Base-by-base conservation (phyloP, 2,113 vertebrate species). In the Sebastes schlegelii region DNA sequence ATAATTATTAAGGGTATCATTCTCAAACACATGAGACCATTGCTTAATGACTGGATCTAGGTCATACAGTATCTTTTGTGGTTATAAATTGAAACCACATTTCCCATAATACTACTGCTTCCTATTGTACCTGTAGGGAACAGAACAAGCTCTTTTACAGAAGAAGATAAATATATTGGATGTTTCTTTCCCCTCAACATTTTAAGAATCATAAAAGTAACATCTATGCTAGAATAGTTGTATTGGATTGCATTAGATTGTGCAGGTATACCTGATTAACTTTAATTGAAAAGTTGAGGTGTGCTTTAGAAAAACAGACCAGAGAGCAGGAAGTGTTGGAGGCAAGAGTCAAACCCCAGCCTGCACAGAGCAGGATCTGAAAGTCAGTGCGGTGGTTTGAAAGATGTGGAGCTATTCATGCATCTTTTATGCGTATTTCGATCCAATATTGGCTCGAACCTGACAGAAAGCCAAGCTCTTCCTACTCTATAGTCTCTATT, bases 401-500 rank as follows among this genome's bases (percentile, higher is more conserved):
- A 23, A 19, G 23, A 49, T 0, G 49, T 57, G 63, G 19, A 57
- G 64, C 26, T 13, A 17, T 64, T 76, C 11, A 1, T 77, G 62
- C 55, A 79, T 85, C n/a, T 76, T 88, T 77, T 48, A 74, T 74
- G 40, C 17, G 3, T 17, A 1, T 60, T 77, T 71, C 0, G 1
- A 65, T 65, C 46, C 16, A 40, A 0, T 75, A 57, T 84, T 57
- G 82, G 70, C 42, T 34, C 49, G 21, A 84, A 5, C 16, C 60
- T 34, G 16, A 60, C 45, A 51, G 17, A n/a, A n/a, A 43, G 49
- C 40, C 34, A 17, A 19, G 9, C 43, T 67, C 23, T 48, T 77
- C 12, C 12, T 5, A n/a, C 52, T 5, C 10, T 48, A 3, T 8
- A 7, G 9, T 21, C 49, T 55, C 0, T 55, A n/a, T 26, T 82